Conservation (phyloP, 2,888 invertebrate genomes). For the Teinopalpus imperialis region DNA sequence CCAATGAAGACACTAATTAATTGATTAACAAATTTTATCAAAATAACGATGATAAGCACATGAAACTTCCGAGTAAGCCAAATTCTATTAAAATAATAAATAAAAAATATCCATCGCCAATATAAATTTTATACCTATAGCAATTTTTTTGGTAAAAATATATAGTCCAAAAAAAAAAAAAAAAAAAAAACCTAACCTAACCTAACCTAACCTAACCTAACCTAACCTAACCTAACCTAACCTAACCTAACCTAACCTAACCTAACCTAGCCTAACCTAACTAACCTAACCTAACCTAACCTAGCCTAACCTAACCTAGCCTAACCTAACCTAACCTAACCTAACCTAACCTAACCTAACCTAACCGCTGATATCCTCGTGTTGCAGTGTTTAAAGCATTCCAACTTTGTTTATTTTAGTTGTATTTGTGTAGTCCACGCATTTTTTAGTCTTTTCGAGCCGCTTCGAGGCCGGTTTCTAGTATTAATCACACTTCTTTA, state of each 20-base stretch:
- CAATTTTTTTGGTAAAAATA: constrained; percentile 18
- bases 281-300: constrained; percentile 26
- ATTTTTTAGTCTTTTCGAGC: too few species aligned
- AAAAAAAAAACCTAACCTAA: too few species aligned
- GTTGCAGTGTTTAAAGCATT: too few species aligned
- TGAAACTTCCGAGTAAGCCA: too few species aligned
- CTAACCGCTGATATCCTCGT: constrained; percentile 13
- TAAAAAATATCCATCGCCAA: constrained; percentile 27
- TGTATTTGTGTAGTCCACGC: too few species aligned
- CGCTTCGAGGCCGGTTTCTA: too few species aligned
- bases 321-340: constrained; percentile 25
- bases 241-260: constrained; percentile 34
- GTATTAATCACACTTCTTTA: too few species aligned
- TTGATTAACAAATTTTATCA: too few species aligned
- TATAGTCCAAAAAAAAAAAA: too few species aligned
- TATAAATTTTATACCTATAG: constrained; percentile 26
- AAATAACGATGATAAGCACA: too few species aligned
- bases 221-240: constrained; percentile 34
- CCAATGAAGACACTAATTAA: too few species aligned
- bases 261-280: constrained; percentile 32
- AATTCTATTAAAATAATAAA: constrained; percentile 28
- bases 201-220: constrained; percentile 24
- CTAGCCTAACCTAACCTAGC: constrained; percentile 26
- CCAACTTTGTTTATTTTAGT: too few species aligned
- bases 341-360: constrained; percentile 16